phyloP scores from a whole-genome alignment of 2,797 vertebrate genomes.

The Sylvilagus floridanus region DNA sequence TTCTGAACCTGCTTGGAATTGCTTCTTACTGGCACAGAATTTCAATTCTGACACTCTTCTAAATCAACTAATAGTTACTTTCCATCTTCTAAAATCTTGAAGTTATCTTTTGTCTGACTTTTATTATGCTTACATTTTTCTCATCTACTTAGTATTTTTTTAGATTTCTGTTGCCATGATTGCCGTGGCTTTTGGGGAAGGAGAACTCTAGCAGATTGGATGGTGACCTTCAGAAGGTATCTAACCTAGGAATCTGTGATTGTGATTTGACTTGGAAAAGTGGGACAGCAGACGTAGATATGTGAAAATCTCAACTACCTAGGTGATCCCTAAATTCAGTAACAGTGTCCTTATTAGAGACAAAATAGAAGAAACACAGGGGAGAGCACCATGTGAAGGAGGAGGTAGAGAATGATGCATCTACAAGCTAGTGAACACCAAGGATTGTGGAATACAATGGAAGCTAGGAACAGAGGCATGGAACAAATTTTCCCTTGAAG shows the following conservation, averaged over 20 bases:
- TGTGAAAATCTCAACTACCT: background rate
- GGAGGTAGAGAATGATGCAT: background rate
- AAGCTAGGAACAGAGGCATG: background rate
- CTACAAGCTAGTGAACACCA: background rate
- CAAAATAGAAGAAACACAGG: background rate
- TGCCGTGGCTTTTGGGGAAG: background rate
- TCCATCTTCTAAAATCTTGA: background rate
- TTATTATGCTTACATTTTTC: background rate
- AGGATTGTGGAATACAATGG: background rate
- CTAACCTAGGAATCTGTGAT: background rate
- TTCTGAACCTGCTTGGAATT: background rate
- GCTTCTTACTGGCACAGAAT: background rate
- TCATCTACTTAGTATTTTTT: background rate
- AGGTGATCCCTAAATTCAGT: background rate
- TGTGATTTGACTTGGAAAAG: background rate
- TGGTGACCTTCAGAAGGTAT: background rate
- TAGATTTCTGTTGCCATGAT: background rate
- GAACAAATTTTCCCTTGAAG: background rate
- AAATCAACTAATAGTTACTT: slow-evolving; percentile 3
- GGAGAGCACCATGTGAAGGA: background rate
- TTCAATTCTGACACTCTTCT: background rate
- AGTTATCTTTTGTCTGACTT: background rate
- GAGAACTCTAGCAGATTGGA: background rate
- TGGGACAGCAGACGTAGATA: background rate
- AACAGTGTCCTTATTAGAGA: background rate